Evolutionary conservation across 1,140 invertebrate species (phyloP).

Genomic region (Homarus americanus): DNA sequence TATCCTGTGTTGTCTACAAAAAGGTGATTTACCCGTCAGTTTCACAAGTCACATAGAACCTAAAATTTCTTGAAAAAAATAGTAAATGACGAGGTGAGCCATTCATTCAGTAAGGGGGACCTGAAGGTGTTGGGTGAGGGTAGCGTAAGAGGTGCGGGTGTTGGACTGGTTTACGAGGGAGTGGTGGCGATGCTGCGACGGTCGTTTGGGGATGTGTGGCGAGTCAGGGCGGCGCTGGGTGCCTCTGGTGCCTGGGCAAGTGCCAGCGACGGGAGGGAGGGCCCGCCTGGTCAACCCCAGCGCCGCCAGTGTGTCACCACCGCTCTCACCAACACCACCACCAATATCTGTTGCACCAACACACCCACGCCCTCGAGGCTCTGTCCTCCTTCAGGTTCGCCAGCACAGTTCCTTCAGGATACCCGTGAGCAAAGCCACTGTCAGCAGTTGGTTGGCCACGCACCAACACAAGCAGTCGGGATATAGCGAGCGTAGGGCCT

Average conservation of each 20-base stretch:
- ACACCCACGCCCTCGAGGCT: constrained; percentile 1
- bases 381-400: constrained; percentile 14
- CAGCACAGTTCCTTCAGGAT: constrained; percentile 18
- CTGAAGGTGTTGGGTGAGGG: neutral
- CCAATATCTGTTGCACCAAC: neutral
- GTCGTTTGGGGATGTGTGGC: neutral
- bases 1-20: too few species aligned
- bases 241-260: constrained; percentile 4
- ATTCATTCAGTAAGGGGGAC: neutral
- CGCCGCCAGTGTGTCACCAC: constrained; percentile 11
- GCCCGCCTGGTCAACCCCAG: neutral
- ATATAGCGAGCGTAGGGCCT: neutral
- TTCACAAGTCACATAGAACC: too few species aligned
- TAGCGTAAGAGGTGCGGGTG: neutral
- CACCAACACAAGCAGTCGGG: neutral
- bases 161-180: neutral
- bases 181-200: neutral
- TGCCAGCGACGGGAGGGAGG: neutral
- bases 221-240: neutral
- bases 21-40: too few species aligned
- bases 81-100: neutral
- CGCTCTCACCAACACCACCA: neutral
- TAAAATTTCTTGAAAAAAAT: too few species aligned
- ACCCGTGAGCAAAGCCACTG: constrained; percentile 31
- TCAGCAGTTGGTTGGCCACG: constrained; percentile 2